Conservation (phyloP, 2,888 invertebrate genomes). For the Lepeophtheirus nordmannii region DNA sequence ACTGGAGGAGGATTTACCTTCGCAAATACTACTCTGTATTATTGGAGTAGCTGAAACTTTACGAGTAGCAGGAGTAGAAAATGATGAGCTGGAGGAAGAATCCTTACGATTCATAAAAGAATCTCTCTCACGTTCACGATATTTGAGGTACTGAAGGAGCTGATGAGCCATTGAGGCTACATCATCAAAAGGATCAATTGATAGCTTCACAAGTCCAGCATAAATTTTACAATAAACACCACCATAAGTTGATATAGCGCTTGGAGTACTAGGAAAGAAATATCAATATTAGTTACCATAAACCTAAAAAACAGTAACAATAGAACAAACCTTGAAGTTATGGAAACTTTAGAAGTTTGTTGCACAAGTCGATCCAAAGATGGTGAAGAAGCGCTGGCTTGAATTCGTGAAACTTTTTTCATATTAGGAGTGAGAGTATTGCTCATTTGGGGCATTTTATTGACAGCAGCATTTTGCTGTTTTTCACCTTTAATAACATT, state of each 20-base stretch:
- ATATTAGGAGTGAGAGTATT: constrained; percentile 25
- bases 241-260: constrained; percentile 43
- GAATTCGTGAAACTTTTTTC: neutral
- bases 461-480: constrained; percentile 32
- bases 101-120: constrained; percentile 38
- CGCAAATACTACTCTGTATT: constrained; percentile 33
- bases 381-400: neutral
- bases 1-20: constrained; percentile 33
- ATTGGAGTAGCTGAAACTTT: no score
- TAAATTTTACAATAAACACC: constrained; percentile 80
- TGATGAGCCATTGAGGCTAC: constrained; percentile 61
- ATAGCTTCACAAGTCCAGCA: constrained; percentile 58
- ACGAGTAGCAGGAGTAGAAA: no score
- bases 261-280: constrained; percentile 22
- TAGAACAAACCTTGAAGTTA: neutral
- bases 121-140: constrained; percentile 37
- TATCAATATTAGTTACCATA: neutral
- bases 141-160: constrained; percentile 64
- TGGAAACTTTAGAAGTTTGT: no score
- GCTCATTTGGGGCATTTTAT: neutral
- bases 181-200: constrained; percentile 71
- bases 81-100: constrained; percentile 37
- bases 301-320: neutral
- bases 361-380: no score
- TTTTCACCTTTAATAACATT: constrained; percentile 50